Base-by-base conservation (phyloP, 2,888 invertebrate species). In the Drosophila putrida region DNA sequence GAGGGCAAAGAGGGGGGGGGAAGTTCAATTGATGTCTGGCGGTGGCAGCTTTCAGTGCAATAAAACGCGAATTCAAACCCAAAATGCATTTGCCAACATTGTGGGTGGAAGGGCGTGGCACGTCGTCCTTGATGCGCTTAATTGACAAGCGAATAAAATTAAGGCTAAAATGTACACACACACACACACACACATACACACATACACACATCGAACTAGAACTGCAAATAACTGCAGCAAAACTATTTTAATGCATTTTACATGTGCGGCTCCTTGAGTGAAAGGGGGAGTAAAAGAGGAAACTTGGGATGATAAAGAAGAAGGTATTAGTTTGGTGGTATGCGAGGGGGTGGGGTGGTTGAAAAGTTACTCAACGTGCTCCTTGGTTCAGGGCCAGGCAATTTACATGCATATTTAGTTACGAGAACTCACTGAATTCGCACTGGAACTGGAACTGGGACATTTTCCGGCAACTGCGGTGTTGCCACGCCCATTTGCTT, bases 121-220 rank as follows among this genome's bases (percentile, higher is more conserved):
- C 43, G 54, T 39, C 38, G 82, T 73, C 84, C 84, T 82, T 83
- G 73, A 75, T 60, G 71, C 47, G 61, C 74, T 72, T 88, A 83
- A 83, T 83, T 83, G 88, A 83, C 88, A 81, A 74, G 73, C 54
- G 82, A 84, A 81, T 71, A 65, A 71, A 81, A 81, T 83, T 84
- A 76, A 71, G 77, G 78, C 71, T 71, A 53, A 64, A 75, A 54
- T 61, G 54, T 27, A 9, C 50, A 50, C 43, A 75, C 38, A 57
- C 13, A 9, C 53, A 13, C 25, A 20, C 38, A 46, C 11, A 6
- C 13, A 9, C 20, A 41, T 20, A 20, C 20, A 46, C 11, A 6
- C 13, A 9, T 10, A 41, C 11, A 20, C 20, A 41, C 36, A 36
- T n/a, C n/a, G 13, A 41, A 39, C 39, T 36, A 43, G 27, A 20